Percentiles rank a stretch among this genome's conserved stretches.
Conservation (phyloP, 2,113 vertebrate species). For the Paratilapia polleni region DNA sequence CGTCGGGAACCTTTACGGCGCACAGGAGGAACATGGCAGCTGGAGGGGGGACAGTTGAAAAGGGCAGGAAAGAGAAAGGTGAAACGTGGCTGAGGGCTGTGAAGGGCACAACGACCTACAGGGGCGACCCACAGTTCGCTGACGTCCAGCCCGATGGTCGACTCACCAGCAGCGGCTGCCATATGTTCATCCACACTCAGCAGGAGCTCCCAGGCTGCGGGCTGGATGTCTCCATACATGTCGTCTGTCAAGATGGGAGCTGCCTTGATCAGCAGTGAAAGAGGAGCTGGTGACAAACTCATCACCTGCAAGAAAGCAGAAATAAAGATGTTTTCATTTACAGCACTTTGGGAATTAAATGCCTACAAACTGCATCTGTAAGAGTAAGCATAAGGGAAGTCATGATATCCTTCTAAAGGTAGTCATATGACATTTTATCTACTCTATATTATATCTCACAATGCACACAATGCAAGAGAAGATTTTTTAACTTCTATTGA, state of each 20-base stretch:
- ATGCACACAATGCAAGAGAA: too few species aligned
- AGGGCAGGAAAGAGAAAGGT: neutral
- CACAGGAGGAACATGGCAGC: conserved; percentile 99
- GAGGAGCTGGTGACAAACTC: conserved; percentile 94
- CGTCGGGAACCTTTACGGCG: conserved; percentile 96
- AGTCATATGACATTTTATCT: too few species aligned
- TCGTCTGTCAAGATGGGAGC: conserved; percentile 95
- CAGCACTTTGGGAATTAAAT: too few species aligned
- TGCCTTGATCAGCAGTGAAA: conserved; percentile 96
- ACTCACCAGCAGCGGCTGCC: conserved; percentile 94
- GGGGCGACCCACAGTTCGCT: neutral
- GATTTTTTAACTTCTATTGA: too few species aligned
- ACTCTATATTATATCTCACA: too few species aligned
- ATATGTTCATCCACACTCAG: conserved; percentile 98
- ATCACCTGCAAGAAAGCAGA: conserved; percentile 85
- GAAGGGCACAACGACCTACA: neutral
- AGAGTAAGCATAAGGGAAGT: too few species aligned
- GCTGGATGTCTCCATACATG: conserved; percentile 98
- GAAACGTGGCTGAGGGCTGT: neutral
- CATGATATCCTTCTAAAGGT: too few species aligned
- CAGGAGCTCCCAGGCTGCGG: conserved; percentile 96
- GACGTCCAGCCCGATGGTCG: neutral
- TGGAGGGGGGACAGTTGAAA: conserved; percentile 59
- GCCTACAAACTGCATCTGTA: too few species aligned
- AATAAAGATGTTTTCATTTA: neutral